These are phyloP conservation scores for Therioaphis trifolii DNA, from an alignment of 2,888 invertebrate species.

Conservation along the genomic window DNA sequence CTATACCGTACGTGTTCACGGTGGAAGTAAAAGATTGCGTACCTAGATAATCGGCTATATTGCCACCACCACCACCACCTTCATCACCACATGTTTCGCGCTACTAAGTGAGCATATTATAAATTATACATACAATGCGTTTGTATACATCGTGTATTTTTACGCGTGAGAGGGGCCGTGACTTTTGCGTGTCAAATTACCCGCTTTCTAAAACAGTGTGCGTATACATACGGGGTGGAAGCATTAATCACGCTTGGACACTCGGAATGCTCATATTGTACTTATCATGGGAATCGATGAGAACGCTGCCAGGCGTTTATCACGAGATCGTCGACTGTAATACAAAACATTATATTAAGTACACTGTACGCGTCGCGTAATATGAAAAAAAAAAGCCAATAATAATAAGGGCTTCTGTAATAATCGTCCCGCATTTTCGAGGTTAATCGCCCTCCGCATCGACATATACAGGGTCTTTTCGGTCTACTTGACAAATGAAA, in stretches of 20 bases:
- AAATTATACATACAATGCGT: background rate
- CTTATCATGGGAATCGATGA: constrained; percentile 50
- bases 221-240: background rate
- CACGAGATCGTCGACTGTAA: constrained; percentile 11
- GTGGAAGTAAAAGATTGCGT: background rate
- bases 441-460: constrained; percentile 55
- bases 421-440: constrained; percentile 61
- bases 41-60: constrained; percentile 22
- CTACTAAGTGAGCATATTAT: background rate
- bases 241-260: constrained; percentile 51
- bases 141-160: background rate
- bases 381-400: constrained; percentile 20
- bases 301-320: constrained; percentile 42
- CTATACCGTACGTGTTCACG: background rate
- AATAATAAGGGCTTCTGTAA: constrained; percentile 54
- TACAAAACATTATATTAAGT: background rate
- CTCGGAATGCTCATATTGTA: constrained; percentile 34
- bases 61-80: constrained; percentile 15
- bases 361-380: background rate
- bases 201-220: constrained; percentile 39
- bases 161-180: constrained; percentile 33
- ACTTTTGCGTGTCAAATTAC: constrained; percentile 59
- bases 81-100: too few species aligned
- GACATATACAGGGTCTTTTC: too few species aligned
- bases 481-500: too few species aligned